Conservation (phyloP, 1,140 invertebrate species). For the Ylistrum balloti region DNA sequence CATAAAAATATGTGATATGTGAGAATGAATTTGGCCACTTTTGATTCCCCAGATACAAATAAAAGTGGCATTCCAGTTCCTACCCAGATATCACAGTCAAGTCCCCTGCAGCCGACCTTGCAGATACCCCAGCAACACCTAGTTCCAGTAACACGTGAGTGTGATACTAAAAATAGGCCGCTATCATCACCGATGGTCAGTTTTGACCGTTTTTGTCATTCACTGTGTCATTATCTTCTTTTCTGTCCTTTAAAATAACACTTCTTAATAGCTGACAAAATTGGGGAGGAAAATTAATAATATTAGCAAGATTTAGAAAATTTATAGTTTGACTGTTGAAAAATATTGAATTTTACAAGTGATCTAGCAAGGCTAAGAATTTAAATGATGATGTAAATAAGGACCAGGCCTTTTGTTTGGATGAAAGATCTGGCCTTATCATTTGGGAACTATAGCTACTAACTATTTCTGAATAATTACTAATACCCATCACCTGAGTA, state of each 20-base stretch:
- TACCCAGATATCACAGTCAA: slow-evolving; percentile 33
- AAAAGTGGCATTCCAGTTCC: slow-evolving; percentile 37
- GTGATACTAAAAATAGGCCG: background rate
- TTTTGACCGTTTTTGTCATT: background rate
- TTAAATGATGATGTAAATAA: background rate
- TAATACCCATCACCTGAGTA: background rate
- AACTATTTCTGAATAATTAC: background rate
- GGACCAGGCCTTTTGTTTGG: background rate
- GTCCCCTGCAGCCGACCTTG: slow-evolving; percentile 4
- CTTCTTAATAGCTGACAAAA: background rate
- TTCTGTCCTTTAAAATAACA: background rate
- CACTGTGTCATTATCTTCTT: background rate
- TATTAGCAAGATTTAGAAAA: background rate
- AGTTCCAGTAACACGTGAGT: slow-evolving; percentile 65
- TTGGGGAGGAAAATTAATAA: background rate
- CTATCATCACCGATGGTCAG: slow-evolving; percentile 54
- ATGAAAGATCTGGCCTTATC: background rate
- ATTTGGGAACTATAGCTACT: background rate
- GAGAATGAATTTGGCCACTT: slow-evolving; percentile 8
- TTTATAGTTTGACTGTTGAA: background rate
- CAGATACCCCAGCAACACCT: slow-evolving; percentile 3
- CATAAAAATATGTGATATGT: background rate
- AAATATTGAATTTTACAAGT: background rate
- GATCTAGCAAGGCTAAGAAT: background rate
- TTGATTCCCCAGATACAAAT: slow-evolving; percentile 39